Evolutionary conservation across 2,113 vertebrate genomes (phyloP).

Genomic region (Paradoxurus hermaphroditus): DNA sequence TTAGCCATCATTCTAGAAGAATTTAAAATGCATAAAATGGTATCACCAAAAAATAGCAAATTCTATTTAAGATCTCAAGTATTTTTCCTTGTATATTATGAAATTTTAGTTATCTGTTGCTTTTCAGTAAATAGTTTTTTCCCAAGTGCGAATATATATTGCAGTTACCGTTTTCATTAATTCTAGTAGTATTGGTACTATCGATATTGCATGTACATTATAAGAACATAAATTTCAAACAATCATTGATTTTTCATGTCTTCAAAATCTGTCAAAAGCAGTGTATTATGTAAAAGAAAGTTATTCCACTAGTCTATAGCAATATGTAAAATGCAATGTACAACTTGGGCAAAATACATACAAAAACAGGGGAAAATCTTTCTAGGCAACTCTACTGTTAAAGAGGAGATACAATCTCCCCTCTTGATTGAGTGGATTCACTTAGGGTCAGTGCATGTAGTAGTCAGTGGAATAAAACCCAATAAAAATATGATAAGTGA

Average conservation of each 20-base stretch:
- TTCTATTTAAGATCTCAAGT: background rate
- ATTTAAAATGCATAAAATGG: background rate
- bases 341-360: background rate
- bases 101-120: background rate
- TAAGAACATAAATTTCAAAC: background rate
- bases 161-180: background rate
- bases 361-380: background rate
- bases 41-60: slow-evolving; percentile 13
- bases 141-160: background rate
- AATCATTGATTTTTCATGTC: background rate
- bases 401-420: background rate
- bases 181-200: background rate
- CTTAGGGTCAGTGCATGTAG: background rate
- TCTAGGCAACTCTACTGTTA: background rate
- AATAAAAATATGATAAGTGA: background rate
- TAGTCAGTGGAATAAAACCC: slow-evolving; percentile 4
- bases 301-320: background rate
- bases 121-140: slow-evolving; percentile 35
- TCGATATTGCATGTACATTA: background rate
- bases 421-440: background rate
- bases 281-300: background rate
- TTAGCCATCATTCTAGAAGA: background rate
- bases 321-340: background rate
- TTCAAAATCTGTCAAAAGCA: background rate
- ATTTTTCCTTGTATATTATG: background rate